Evolutionary conservation across 30 jellyfish, hydroid and myxozoan species (phyloP).

Genomic region (Phacellophora camtschatica): DNA sequence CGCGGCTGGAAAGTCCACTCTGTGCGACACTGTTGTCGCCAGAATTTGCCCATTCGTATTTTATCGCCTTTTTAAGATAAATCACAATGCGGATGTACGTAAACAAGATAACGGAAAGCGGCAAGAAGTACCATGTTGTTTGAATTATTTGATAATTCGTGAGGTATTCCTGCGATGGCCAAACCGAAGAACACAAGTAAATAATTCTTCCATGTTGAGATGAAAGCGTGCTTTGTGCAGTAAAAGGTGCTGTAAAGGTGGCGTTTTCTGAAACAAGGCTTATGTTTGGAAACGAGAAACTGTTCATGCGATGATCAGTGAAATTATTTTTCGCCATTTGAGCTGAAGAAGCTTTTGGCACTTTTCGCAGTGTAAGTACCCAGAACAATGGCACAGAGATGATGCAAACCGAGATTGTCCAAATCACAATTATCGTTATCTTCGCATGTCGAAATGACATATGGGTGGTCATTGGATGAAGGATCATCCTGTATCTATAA

Average conservation of each 20-base stretch:
- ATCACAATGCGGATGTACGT: conserved; percentile 77
- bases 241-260: not conserved
- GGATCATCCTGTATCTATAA: conserved; percentile 89
- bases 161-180: too few species aligned
- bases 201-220: too few species aligned
- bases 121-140: conserved; percentile 76
- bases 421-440: conserved; percentile 43
- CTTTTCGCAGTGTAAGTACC: conserved; percentile 22
- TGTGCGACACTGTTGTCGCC: conserved; percentile 42
- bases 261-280: too few species aligned
- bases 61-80: conserved; percentile 48
- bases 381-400: conserved; percentile 87
- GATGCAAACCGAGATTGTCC: conserved; percentile 76
- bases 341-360: not conserved
- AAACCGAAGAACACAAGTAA: too few species aligned
- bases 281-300: too few species aligned
- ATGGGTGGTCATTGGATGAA: conserved; percentile 78
- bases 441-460: conserved; percentile 74
- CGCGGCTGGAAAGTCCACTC: conserved; percentile 56
- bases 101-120: conserved; percentile 76
- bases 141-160: conserved; percentile 63
- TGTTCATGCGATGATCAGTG: not conserved
- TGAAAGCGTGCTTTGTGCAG: too few species aligned
- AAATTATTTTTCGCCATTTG: not conserved
- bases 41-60: conserved; percentile 73